A percentile compares a stretch with the other conserved stretches of the same genome.
phyloP scores from a whole-genome alignment of 2,797 vertebrate genomes.

The Odontamblyopus lacepedii region DNA sequence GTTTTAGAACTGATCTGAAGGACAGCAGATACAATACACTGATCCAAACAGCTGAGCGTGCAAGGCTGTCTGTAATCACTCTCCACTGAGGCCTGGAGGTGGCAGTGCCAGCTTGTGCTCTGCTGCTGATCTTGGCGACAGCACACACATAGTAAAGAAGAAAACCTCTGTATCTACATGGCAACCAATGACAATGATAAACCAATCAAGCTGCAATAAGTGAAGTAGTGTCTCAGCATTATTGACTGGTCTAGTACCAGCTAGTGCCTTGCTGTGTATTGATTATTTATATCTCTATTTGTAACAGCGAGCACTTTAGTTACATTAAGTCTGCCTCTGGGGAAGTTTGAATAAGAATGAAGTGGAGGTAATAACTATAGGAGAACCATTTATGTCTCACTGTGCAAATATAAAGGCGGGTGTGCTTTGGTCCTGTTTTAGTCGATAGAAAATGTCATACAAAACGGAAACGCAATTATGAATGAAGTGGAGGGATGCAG shows the following conservation, averaged over 20 bases:
- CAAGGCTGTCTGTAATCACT: constrained; percentile 38
- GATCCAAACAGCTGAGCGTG: constrained; percentile 38
- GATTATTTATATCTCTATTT: constrained; percentile 69
- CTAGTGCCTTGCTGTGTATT: constrained; percentile 47
- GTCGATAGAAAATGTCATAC: background rate
- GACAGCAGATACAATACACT: constrained; percentile 16
- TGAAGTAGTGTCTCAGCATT: constrained; percentile 19
- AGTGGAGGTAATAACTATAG: constrained; percentile 57
- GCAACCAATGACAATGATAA: background rate
- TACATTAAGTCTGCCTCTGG: constrained; percentile 63
- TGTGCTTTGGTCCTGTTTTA: background rate
- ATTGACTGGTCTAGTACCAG: constrained; percentile 49
- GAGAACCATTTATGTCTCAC: constrained; percentile 41
- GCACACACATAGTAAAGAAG: background rate
- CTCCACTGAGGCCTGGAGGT: constrained; percentile 45
- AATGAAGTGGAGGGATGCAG: background rate
- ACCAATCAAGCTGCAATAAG: background rate
- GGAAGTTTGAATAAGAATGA: constrained; percentile 54
- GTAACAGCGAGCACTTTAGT: constrained; percentile 63
- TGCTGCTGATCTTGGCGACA: background rate
- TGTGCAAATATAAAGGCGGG: constrained; percentile 9
- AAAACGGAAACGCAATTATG: background rate
- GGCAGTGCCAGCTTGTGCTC: constrained; percentile 33
- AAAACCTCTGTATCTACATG: background rate
- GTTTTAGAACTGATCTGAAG: constrained; percentile 34